Evolutionary conservation across 64 coral and sea anemone species (phyloP).

Genomic region (Pocillopora damicornis): DNA sequence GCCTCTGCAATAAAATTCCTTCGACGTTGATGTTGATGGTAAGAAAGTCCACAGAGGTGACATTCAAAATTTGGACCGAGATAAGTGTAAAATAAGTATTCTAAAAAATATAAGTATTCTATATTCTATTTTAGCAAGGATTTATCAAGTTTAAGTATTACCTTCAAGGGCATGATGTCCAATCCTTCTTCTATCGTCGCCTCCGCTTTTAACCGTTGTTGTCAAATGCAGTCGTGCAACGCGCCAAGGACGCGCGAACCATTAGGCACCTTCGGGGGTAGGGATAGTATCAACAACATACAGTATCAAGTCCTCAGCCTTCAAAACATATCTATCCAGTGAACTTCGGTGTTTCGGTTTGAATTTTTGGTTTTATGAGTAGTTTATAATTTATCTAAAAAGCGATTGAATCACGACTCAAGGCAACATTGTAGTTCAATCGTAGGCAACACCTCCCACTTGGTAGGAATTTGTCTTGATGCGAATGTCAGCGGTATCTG

Average conservation of each 20-base stretch:
- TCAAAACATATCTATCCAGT: too few relatives aligned
- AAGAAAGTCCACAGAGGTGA: too few relatives aligned
- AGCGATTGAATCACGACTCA: too few relatives aligned
- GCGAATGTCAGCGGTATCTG: conserved; percentile 20
- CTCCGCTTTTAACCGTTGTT: neutral
- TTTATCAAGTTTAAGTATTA: neutral
- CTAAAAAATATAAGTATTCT: too few relatives aligned
- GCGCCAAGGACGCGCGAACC: conserved; percentile 15
- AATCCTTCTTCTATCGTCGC: neutral
- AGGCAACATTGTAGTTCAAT: neutral
- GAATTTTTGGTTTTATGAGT: too few relatives aligned
- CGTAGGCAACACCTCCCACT: neutral
- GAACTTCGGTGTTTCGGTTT: too few relatives aligned
- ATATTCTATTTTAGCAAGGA: neutral
- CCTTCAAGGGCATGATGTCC: conserved; percentile 23
- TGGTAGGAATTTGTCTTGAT: neutral
- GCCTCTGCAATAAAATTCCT: too few relatives aligned
- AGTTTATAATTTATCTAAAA: too few relatives aligned
- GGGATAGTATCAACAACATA: neutral
- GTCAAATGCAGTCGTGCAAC: neutral
- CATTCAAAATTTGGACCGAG: too few relatives aligned
- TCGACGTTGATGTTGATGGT: too few relatives aligned
- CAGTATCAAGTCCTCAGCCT: neutral
- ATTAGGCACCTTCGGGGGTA: neutral
- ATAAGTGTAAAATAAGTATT: too few relatives aligned